Percentiles rank a stretch among this genome's conserved stretches.
Evolutionary conservation across 1,140 invertebrate genomes (phyloP).

Genomic region (Chionoecetes opilio): DNA sequence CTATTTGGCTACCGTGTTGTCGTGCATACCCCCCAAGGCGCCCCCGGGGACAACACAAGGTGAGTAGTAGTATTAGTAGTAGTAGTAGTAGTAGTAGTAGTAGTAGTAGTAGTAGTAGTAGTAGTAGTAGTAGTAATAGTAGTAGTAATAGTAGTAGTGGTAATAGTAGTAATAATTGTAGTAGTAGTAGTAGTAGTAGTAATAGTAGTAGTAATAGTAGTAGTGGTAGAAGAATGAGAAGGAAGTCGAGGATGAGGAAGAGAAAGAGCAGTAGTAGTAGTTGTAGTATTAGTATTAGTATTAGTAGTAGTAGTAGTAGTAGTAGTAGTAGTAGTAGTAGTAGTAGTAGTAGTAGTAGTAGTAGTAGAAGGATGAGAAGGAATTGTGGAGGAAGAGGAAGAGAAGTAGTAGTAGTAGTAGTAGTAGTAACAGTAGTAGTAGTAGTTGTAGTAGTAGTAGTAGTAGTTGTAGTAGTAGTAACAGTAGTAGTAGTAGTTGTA

Average conservation of each 20-base stretch:
- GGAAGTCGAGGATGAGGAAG: too few relatives aligned
- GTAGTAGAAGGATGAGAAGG: not conserved
- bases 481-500: not conserved
- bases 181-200: constrained; percentile 22
- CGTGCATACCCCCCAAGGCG: constrained; percentile 54
- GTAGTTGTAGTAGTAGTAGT: too few relatives aligned
- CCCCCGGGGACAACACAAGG: constrained; percentile 68
- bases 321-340: constrained; percentile 29
- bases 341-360: constrained; percentile 30
- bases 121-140: not conserved
- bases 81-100: not conserved
- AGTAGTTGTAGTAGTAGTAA: too few relatives aligned
- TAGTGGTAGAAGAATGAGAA: too few relatives aligned
- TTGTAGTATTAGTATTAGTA: not conserved
- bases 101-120: constrained; percentile 30
- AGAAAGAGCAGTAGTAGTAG: not conserved
- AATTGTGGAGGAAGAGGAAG: too few relatives aligned
- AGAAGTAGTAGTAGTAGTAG: not conserved
- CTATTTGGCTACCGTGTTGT: constrained; percentile 24
- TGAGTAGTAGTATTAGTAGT: not conserved
- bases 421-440: not conserved
- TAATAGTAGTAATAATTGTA: too few relatives aligned
- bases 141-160: too few relatives aligned
- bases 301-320: not conserved
- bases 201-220: not conserved